Base-by-base conservation (phyloP, 64 coral and sea anemone species). In the Pachyseris speciosa region DNA sequence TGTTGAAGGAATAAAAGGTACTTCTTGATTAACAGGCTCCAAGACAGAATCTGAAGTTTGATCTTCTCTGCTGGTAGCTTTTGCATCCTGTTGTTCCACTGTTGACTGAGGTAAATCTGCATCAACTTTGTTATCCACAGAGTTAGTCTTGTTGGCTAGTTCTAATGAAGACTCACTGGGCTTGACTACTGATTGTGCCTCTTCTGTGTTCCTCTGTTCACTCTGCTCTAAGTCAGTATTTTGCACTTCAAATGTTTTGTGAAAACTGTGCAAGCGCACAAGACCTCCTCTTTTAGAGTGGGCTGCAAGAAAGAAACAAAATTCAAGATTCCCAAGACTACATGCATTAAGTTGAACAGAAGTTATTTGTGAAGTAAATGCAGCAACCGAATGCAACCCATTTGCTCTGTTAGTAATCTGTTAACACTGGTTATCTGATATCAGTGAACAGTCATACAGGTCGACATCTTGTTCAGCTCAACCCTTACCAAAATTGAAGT, bases 201-300 rank as follows among this genome's bases (percentile, higher is more conserved):
- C 31, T 26, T 25, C 32, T 39, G 17, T 10, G 9, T 36, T 73
- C 22, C 36, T 60, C n/a, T 34, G 48, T 34, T 59, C 30, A 73
- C n/a, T 60, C n/a, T 16, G 17, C n/a, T 60, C 33, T 33, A 40
- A 7, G 11, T 80, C 77, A 58, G 43, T 17, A 78, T 27, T 55
- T 22, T 60, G 77, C 20, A n/a, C 34, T 12, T 80, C 50, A 80
- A 24, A 61, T 57, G 77, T 60, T 80, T 39, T 80, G 31, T 61
- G 52, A 80, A 80, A 80, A 61, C 19, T 61, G 10, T 80, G 77
- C 52, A 80, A 37, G 31, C 27, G 52, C 32, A 60, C 17, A 32
- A 80, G 52, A 31, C 15, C 5, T 38, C 52, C 36, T 61, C 77
- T 57, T 39, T 39, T 80, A 61, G 77, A 61, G 37, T 80, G 59